Evolutionary conservation across 2,113 vertebrate genomes (phyloP).

Genomic region (Burhinus bistriatus): DNA sequence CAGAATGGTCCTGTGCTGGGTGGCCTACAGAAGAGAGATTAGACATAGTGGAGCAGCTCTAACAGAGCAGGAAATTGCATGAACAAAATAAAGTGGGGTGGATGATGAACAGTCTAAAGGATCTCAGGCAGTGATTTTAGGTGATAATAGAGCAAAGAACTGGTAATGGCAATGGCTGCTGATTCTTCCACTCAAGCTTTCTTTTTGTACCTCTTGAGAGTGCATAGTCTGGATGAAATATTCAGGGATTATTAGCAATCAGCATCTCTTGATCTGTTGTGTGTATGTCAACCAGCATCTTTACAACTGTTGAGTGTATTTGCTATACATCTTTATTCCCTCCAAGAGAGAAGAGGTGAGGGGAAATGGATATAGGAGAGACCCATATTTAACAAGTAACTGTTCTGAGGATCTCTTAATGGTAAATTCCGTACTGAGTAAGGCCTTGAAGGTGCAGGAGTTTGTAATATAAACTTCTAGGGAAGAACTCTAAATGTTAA

Average conservation of each 20-base stretch:
- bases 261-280: background rate
- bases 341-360: background rate
- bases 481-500: background rate
- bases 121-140: background rate
- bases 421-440: background rate
- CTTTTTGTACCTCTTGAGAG: background rate
- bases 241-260: background rate
- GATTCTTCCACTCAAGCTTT: background rate
- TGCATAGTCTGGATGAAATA: background rate
- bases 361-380: background rate
- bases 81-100: background rate
- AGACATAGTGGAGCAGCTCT: background rate
- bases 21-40: background rate
- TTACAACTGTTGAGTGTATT: background rate
- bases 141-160: background rate
- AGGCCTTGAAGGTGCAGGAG: background rate
- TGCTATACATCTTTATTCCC: background rate
- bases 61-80: background rate
- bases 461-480: background rate
- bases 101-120: background rate
- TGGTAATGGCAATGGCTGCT: background rate
- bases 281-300: background rate
- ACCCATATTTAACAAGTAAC: background rate
- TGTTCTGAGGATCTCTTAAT: background rate
- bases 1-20: background rate